phyloP scores from a whole-genome alignment of 2,888 invertebrate species.

The Carcina quercana region DNA sequence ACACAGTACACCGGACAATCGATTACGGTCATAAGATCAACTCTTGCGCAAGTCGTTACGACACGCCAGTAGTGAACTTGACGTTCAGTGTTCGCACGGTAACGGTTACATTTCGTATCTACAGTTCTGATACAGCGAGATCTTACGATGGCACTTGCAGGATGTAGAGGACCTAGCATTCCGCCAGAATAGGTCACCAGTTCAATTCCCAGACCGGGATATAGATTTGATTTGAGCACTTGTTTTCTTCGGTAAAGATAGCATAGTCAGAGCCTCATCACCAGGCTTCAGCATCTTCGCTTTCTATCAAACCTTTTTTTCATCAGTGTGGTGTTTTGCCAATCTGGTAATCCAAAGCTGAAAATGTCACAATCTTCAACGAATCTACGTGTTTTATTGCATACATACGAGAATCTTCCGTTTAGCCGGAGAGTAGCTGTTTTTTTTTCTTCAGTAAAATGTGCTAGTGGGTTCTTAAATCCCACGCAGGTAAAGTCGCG shows the following conservation, averaged over 20 bases:
- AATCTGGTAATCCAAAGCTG: too few relatives aligned
- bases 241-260: background rate
- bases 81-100: constrained; percentile 15
- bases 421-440: too few relatives aligned
- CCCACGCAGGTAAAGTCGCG: background rate
- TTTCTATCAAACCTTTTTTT: too few relatives aligned
- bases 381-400: too few relatives aligned
- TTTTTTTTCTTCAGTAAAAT: too few relatives aligned
- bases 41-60: constrained; percentile 18
- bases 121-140: too few relatives aligned
- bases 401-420: too few relatives aligned
- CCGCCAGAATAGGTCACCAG: background rate
- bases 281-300: background rate
- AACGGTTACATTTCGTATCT: constrained; percentile 15
- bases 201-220: background rate
- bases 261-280: background rate
- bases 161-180: background rate
- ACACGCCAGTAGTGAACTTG: constrained; percentile 16
- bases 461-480: background rate
- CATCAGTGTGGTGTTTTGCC: too few relatives aligned
- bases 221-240: background rate
- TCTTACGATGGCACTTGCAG: constrained; percentile 4
- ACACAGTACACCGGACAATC: too few relatives aligned
- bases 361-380: too few relatives aligned
- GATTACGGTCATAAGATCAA: constrained; percentile 14